Percentiles rank a stretch among this genome's conserved stretches.
Conservation (phyloP, 2,888 invertebrate genomes). For the Platynereis dumerilii region DNA sequence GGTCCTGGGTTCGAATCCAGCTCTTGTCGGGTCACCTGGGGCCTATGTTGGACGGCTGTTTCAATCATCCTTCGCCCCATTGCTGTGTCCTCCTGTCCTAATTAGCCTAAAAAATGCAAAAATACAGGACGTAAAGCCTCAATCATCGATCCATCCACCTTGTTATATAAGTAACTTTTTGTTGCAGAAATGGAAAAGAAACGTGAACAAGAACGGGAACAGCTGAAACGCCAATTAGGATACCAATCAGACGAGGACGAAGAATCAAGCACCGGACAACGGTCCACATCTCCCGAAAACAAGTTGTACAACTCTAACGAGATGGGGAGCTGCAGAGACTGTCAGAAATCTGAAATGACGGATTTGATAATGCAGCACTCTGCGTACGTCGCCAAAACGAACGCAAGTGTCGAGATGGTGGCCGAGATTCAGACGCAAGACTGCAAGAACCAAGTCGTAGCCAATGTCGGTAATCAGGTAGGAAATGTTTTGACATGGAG, state of each 20-base stretch:
- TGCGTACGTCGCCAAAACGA: conserved; percentile 36
- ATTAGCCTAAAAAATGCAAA: no score
- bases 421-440: neutral
- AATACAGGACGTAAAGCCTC: no score
- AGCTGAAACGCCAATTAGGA: conserved; percentile 24
- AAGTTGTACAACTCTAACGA: conserved; percentile 58
- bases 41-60: no score
- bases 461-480: neutral
- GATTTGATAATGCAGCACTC: conserved; percentile 58
- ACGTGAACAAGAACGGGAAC: conserved; percentile 15
- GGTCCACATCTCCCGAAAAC: no score
- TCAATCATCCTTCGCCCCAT: no score
- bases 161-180: no score
- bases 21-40: no score
- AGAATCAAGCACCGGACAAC: conserved; percentile 67
- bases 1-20: no score
- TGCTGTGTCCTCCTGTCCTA: no score
- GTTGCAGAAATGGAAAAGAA: conserved; percentile 15
- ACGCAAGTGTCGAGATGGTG: conserved; percentile 7
- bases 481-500: no score
- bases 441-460: neutral
- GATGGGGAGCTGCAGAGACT: conserved; percentile 59
- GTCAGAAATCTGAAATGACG: conserved; percentile 59
- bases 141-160: no score
- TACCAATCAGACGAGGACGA: conserved; percentile 49